phyloP scores from a whole-genome alignment of 2,888 invertebrate species.

The Polymixis lichenea region DNA sequence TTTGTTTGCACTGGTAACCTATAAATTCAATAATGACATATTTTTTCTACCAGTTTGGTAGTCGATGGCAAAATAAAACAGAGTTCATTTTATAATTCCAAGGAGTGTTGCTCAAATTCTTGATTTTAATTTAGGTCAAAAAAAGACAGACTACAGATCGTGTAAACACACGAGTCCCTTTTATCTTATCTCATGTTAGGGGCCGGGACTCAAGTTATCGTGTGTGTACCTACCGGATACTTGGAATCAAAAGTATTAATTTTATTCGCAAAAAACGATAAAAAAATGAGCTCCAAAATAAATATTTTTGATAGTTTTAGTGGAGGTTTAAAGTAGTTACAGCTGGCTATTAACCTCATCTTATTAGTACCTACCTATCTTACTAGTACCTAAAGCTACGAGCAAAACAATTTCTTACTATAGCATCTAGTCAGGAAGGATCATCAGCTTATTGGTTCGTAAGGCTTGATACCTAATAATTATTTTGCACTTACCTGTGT shows the following conservation, averaged over 20 bases:
- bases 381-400: no score
- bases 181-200: slow-evolving; percentile 63
- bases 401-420: neutral
- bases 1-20: neutral
- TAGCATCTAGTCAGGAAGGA: neutral
- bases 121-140: slow-evolving; percentile 52
- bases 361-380: no score
- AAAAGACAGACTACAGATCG: slow-evolving; percentile 37
- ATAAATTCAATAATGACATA: neutral
- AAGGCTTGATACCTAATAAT: neutral
- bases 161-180: slow-evolving; percentile 51
- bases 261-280: slow-evolving; percentile 47
- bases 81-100: neutral
- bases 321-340: neutral
- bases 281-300: neutral
- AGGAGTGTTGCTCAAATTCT: slow-evolving; percentile 16
- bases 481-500: no score
- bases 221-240: slow-evolving; percentile 70
- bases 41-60: neutral
- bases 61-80: neutral
- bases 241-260: slow-evolving; percentile 26
- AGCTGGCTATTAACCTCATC: neutral
- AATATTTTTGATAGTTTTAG: neutral
- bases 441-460: neutral
- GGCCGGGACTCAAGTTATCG: slow-evolving; percentile 65